Conservation (phyloP, 2,113 vertebrate species). For the Chamaetylas fuelleborni region DNA sequence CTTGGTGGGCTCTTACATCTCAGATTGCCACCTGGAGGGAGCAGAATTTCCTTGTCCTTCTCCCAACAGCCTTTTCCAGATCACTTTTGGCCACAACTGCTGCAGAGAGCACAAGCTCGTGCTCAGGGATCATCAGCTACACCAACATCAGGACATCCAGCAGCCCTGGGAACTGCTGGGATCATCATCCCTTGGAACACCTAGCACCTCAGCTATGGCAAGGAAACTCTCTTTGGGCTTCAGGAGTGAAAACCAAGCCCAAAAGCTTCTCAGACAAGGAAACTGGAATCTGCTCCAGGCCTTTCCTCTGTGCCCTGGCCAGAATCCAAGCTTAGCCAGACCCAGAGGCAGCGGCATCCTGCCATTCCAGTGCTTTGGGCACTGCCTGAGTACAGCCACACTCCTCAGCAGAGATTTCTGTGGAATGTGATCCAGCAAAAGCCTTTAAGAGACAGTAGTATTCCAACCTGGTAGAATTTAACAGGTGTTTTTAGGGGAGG, state of each 20-base stretch:
- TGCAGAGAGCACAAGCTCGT: background rate
- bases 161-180: background rate
- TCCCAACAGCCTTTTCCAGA: background rate
- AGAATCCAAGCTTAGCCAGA: background rate
- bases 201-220: background rate
- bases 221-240: background rate
- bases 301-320: background rate
- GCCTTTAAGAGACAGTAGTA: constrained; percentile 53
- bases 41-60: background rate
- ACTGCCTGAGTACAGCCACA: background rate
- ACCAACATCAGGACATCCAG: background rate
- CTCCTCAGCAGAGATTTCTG: background rate
- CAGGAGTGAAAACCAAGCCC: background rate
- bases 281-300: background rate
- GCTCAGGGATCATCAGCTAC: background rate
- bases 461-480: constrained; percentile 55
- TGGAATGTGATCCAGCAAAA: background rate
- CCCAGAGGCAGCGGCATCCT: background rate
- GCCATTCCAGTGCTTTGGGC: background rate
- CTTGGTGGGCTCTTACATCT: background rate
- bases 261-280: background rate
- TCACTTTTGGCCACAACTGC: background rate
- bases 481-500: background rate
- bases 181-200: background rate
- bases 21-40: background rate